Base-by-base conservation (phyloP, 2,113 vertebrate genomes). In the Gnathonemus longibarbis region DNA sequence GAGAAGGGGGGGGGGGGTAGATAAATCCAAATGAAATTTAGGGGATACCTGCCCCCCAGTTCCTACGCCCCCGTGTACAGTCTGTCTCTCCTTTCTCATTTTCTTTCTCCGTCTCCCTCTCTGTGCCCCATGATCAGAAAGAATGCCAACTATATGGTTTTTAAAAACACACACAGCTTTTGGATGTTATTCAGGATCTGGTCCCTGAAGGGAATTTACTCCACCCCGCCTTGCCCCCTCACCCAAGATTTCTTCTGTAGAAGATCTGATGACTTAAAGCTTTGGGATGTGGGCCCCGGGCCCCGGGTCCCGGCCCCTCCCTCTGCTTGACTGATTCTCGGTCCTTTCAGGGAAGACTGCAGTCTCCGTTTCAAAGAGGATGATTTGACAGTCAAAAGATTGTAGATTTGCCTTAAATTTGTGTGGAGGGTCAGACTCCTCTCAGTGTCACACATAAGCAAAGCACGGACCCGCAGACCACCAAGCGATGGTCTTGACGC, bases 101-200 rank as follows among this genome's bases (percentile, higher is more conserved):
- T 56, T 31, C 24, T 89, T 62, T 88, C 66, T 89, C 66, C 24
- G 31, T 58, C 74, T 77, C 80, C n/a, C 53, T 35, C 6, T 3
- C 49, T 27, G 46, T 90, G 89, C 85, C 70, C 74, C 58, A 90
- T 50, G 58, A 62, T 80, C 83, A 6, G 52, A 62, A 89, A 21
- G 39, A 5, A 89, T 56, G 52, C 84, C 88, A 91, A 86, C 77
- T 89, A 49, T 62, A 58, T 19, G 80, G 87, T 45, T 84, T 56
- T 85, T 31, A 27, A 88, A 86, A 80, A 70, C 83, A 42, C 53
- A 91, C 27, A 10, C 45, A 27, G 53, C 77, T 90, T 88, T 74
- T 91, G 90, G 48, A 91, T 88, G 46, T 24, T 85, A 74, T 58
- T 88, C 89, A 88, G 86, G 89, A 74, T 66, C 15, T 27, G 21